These are phyloP conservation scores for Ephialtes manifestator DNA, from an alignment of 2,888 invertebrate species.

Conservation along the genomic window DNA sequence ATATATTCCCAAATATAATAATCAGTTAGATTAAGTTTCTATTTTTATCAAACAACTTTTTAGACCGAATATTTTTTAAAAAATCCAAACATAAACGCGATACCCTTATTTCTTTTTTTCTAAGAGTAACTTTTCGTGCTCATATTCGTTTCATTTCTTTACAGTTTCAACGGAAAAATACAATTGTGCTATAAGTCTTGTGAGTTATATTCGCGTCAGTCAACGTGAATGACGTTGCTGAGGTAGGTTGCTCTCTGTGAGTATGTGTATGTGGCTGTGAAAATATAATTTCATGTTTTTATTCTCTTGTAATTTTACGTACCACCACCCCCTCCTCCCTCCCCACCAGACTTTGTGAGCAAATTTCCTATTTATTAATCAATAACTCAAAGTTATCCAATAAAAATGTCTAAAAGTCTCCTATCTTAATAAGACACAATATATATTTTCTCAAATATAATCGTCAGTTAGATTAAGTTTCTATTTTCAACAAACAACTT, in stretches of 20 bases:
- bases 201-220: neutral
- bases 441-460: no score
- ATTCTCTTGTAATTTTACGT: constrained; percentile 45
- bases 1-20: no score
- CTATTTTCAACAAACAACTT: no score
- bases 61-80: neutral
- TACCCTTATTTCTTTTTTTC: neutral
- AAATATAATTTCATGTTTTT: constrained; percentile 52
- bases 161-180: constrained; percentile 25
- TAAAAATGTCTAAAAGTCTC: no score
- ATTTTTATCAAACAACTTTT: no score
- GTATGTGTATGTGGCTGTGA: constrained; percentile 5
- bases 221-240: neutral
- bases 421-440: no score
- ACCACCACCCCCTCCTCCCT: neutral
- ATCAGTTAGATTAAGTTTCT: no score
- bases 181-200: constrained; percentile 21
- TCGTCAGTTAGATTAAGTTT: no score
- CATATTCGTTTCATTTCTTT: neutral
- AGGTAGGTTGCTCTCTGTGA: constrained; percentile 5
- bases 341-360: neutral
- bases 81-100: neutral
- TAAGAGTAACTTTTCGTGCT: neutral
- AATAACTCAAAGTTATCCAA: no score
- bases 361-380: no score